Conservation (phyloP, 2,888 invertebrate species). For the Metellina segmentata region DNA sequence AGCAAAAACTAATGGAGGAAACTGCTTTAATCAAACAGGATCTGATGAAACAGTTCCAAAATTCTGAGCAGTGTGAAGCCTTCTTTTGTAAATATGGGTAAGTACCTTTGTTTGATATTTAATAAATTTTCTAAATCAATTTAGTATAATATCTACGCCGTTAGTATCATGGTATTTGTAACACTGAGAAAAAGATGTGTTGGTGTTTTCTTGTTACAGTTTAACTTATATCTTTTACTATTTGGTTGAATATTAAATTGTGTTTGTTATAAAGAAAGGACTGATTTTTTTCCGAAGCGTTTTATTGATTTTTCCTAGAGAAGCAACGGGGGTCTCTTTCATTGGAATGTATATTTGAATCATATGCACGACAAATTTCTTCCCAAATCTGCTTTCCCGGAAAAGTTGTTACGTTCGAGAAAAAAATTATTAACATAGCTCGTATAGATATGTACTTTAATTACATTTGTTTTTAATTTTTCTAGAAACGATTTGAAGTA, state of each 20-base stretch:
- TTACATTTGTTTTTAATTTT: too few relatives aligned
- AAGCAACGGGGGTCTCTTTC: too few relatives aligned
- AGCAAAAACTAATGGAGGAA: conserved; percentile 94
- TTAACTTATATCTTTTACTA: neutral
- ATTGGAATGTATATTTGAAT: too few relatives aligned
- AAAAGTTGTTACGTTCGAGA: too few relatives aligned
- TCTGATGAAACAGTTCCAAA: conserved; percentile 83
- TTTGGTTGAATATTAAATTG: neutral
- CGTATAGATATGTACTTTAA: too few relatives aligned
- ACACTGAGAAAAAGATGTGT: neutral
- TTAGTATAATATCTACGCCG: too few relatives aligned
- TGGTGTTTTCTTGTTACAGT: neutral
- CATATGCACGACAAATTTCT: too few relatives aligned
- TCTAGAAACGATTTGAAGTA: too few relatives aligned
- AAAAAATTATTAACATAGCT: too few relatives aligned
- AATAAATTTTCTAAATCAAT: neutral
- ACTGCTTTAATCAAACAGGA: conserved; percentile 95
- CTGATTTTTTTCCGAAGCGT: neutral
- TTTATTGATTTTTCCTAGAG: too few relatives aligned
- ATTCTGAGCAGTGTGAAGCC: conserved; percentile 82
- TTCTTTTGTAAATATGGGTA: conserved; percentile 88
- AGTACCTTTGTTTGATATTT: conserved; percentile 79
- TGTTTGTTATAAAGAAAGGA: neutral
- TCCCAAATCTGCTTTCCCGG: too few relatives aligned
- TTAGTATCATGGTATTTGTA: too few relatives aligned